Evolutionary conservation across 2,113 vertebrate species (phyloP).

Genomic region (Cyanoderma ruficeps): DNA sequence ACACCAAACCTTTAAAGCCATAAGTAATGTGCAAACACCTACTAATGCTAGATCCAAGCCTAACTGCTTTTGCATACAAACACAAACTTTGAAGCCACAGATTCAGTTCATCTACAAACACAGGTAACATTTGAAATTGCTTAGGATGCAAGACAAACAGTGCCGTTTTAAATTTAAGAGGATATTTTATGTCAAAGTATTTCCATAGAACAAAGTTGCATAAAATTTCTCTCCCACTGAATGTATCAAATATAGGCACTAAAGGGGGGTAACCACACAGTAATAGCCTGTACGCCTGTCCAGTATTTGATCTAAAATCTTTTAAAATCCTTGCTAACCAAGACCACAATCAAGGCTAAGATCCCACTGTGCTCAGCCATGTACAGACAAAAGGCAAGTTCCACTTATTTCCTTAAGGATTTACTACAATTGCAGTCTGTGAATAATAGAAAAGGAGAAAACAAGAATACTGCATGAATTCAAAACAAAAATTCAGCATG

Average conservation of each 20-base stretch:
- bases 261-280: neutral
- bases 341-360: neutral
- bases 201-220: neutral
- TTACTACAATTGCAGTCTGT: neutral
- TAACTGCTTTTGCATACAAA: neutral
- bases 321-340: neutral
- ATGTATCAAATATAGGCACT: neutral
- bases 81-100: neutral
- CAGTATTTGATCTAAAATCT: neutral
- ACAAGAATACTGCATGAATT: neutral
- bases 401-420: neutral
- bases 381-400: neutral
- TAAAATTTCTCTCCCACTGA: neutral
- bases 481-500: neutral
- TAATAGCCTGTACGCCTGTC: neutral
- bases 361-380: neutral
- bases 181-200: neutral
- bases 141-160: neutral
- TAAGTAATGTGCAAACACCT: neutral
- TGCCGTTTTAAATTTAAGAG: neutral
- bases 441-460: neutral
- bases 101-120: neutral
- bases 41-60: neutral
- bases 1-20: neutral
- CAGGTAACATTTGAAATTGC: neutral